phyloP scores from a whole-genome alignment of 2,113 vertebrate species.

The Pithys albifrons region DNA sequence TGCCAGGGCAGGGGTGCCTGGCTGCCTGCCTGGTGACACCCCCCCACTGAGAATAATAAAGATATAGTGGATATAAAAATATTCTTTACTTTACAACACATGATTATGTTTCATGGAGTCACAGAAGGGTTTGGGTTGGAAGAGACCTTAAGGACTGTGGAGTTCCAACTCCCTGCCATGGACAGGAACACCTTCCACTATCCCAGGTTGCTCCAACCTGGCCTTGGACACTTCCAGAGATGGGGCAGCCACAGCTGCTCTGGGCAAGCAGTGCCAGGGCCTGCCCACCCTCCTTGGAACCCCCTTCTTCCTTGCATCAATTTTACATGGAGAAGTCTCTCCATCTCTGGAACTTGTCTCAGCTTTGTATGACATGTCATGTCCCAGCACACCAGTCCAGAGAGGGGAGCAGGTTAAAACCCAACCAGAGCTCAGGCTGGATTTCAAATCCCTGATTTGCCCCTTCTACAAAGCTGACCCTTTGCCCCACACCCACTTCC shows the following conservation, averaged over 20 bases:
- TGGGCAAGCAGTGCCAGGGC: no score
- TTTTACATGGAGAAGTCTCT: not conserved
- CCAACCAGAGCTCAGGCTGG: not conserved
- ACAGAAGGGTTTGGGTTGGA: not conserved
- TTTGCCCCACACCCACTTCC: not conserved
- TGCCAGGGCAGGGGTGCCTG: not conserved
- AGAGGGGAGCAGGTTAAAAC: not conserved
- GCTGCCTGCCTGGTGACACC: not conserved
- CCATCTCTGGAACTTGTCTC: not conserved
- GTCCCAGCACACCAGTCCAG: not conserved
- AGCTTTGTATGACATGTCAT: not conserved
- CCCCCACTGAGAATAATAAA: not conserved
- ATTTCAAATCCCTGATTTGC: accelerated
- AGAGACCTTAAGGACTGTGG: not conserved
- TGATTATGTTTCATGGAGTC: not conserved
- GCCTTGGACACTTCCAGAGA: not conserved
- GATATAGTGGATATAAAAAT: not conserved
- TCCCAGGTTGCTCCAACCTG: not conserved
- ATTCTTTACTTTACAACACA: not conserved
- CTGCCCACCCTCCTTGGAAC: not conserved
- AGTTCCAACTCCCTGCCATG: not conserved
- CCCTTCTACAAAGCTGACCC: not conserved
- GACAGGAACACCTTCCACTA: not conserved
- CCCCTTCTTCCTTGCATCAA: not conserved
- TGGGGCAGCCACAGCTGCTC: not conserved